These are phyloP conservation scores for Dendroctonus valens DNA, from an alignment of 1,140 invertebrate genomes.

Conservation along the genomic window DNA sequence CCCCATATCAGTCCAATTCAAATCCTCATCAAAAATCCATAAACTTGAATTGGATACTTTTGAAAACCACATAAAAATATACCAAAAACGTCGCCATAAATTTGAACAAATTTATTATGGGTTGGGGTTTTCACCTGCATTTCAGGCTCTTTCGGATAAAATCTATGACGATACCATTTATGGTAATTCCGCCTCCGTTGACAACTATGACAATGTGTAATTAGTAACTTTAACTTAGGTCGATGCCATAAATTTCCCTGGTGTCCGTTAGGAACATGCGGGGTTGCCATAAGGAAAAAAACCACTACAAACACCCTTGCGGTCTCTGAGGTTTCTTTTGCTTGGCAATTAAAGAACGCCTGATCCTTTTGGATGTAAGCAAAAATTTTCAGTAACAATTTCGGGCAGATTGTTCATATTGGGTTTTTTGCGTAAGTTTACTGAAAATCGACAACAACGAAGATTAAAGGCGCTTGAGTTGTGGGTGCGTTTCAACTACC, in stretches of 20 bases:
- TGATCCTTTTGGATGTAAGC: too few species aligned
- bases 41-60: constrained; percentile 28
- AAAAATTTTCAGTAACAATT: too few species aligned
- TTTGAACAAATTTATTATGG: constrained; percentile 18
- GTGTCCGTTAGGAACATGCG: not conserved
- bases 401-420: too few species aligned
- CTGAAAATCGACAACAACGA: too few species aligned
- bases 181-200: constrained; percentile 30
- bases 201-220: constrained; percentile 33
- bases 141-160: constrained; percentile 23
- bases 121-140: constrained; percentile 26
- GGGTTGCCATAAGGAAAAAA: constrained; percentile 6
- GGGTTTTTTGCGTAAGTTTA: too few species aligned
- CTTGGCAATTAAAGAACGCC: too few species aligned
- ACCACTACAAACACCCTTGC: too few species aligned
- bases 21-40: constrained; percentile 1
- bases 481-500: constrained; percentile 14
- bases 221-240: constrained; percentile 28
- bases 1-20: not conserved
- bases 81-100: constrained; percentile 28
- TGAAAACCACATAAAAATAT: constrained; percentile 21
- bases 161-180: constrained; percentile 25
- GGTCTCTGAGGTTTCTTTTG: too few species aligned
- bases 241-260: constrained; percentile 18
- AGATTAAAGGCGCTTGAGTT: not conserved